Conservation (phyloP, 2,797 vertebrate genomes). For the Sardinella longiceps region DNA sequence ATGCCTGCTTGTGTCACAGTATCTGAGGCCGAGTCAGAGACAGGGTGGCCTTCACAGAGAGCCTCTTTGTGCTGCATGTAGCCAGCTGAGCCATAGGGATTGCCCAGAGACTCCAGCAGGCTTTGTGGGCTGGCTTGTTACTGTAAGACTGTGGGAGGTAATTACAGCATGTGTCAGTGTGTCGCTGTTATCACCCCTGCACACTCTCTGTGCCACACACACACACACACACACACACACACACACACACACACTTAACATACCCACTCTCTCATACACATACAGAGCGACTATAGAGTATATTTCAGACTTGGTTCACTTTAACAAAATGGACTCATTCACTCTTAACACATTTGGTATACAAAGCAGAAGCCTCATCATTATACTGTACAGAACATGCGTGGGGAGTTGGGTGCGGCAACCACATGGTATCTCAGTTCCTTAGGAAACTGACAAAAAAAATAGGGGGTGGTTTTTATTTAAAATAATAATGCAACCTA, state of each 20-base stretch:
- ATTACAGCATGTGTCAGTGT: slow-evolving; percentile 40
- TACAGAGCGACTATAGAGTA: neutral
- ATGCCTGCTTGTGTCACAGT: neutral
- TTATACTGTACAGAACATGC: neutral
- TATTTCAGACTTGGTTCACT: neutral
- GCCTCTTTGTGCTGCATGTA: slow-evolving; percentile 29
- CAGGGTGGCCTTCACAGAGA: slow-evolving; percentile 36
- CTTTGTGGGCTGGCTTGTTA: slow-evolving; percentile 30
- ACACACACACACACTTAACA: neutral
- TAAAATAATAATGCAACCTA: neutral
- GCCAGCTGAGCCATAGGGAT: slow-evolving; percentile 21
- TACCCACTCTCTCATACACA: neutral
- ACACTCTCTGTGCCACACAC: neutral
- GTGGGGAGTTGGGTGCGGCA: slow-evolving; percentile 4
- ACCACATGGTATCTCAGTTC: neutral
- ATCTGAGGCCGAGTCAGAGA: neutral
- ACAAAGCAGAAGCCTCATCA: neutral
- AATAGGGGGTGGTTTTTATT: neutral
- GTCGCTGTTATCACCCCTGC: slow-evolving; percentile 2
- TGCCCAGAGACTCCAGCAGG: slow-evolving; percentile 34
- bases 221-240: slow-evolving; percentile 4
- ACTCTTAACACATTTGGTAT: neutral
- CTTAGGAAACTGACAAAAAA: neutral
- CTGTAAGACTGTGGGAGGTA: slow-evolving; percentile 40
- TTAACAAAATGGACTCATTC: neutral